phyloP scores from a whole-genome alignment of 1,140 invertebrate genomes.

The Platorchestia sp. region DNA sequence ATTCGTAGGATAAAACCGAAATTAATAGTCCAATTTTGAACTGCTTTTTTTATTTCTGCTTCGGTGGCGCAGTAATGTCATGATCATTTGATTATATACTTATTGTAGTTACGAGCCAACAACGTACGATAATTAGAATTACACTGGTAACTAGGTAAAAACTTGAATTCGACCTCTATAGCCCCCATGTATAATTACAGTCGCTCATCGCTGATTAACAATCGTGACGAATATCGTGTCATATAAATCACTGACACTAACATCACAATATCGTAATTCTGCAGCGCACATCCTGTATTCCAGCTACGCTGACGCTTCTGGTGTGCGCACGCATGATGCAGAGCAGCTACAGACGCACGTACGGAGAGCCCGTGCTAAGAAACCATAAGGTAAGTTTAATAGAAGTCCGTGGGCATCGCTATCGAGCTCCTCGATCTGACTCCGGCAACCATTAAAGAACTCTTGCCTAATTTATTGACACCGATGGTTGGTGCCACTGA shows the following conservation, averaged over 20 bases:
- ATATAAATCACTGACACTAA: too few relatives aligned
- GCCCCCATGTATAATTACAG: too few relatives aligned
- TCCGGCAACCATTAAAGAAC: constrained; percentile 14
- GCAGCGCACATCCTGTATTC: neutral
- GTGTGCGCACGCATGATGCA: neutral
- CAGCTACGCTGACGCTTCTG: neutral
- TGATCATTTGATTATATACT: neutral
- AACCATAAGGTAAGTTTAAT: constrained; percentile 1
- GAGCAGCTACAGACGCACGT: neutral
- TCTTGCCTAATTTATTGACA: constrained; percentile 40
- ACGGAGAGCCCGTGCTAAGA: neutral
- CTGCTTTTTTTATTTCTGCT: neutral
- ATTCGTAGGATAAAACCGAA: neutral
- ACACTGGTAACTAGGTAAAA: neutral
- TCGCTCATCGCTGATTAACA: too few relatives aligned
- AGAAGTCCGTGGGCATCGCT: neutral
- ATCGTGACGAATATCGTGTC: too few relatives aligned
- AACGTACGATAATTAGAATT: neutral
- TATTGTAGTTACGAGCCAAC: neutral
- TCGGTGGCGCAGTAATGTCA: neutral
- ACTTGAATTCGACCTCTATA: neutral
- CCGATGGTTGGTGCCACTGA: constrained; percentile 48
- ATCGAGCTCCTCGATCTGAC: constrained; percentile 11
- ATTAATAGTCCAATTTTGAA: neutral
- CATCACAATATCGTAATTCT: neutral